Evolutionary conservation across 1,140 invertebrate genomes (phyloP).

Genomic region (Aphelinus certus): DNA sequence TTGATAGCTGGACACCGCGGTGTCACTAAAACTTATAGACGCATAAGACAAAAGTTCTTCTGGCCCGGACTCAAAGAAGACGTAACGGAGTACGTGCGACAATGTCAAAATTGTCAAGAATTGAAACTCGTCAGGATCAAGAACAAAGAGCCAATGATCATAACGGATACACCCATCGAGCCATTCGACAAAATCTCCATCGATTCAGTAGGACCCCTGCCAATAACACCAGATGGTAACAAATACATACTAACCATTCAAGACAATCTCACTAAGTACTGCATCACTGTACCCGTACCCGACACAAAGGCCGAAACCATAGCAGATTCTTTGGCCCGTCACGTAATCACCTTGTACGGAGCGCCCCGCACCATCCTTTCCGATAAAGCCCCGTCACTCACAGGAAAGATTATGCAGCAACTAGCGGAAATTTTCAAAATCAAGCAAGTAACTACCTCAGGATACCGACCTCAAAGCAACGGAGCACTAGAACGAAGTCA

Average conservation of each 20-base stretch:
- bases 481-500: no score
- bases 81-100: background rate
- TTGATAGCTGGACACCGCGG: constrained; percentile 6
- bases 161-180: background rate
- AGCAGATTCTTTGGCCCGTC: no score
- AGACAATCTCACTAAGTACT: background rate
- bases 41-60: background rate
- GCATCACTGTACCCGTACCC: no score
- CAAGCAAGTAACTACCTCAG: background rate
- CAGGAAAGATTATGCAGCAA: background rate
- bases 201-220: background rate
- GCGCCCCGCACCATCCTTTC: no score
- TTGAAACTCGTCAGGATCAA: background rate
- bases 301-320: no score
- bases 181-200: background rate
- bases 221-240: background rate
- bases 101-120: background rate
- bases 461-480: no score
- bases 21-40: background rate
- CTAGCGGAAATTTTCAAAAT: constrained; percentile 17
- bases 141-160: background rate
- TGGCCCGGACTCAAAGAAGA: background rate
- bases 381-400: no score
- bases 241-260: constrained; percentile 4
- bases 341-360: background rate